Percentiles rank a stretch among this genome's conserved stretches.
phyloP scores from a whole-genome alignment of 2,113 vertebrate genomes.

The Nycticryphes semicollaris region DNA sequence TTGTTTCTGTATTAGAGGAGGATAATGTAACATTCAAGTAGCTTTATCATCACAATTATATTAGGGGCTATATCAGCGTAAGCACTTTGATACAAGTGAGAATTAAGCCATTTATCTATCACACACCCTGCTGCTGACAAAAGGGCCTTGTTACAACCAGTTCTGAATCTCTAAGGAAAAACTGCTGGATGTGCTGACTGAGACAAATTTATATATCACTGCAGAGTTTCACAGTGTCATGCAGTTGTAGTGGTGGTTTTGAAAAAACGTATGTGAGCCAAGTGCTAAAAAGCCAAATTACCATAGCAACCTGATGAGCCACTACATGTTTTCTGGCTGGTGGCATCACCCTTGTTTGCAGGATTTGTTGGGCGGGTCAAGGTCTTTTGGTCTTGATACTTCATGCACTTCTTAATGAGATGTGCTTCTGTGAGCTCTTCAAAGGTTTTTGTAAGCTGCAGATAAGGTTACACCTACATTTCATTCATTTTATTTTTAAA shows the following conservation, averaged over 20 bases:
- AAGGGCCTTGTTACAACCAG: neutral
- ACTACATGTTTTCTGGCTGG: neutral
- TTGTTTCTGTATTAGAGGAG: neutral
- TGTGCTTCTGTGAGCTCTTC: neutral
- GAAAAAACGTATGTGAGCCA: neutral
- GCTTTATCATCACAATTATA: constrained; percentile 2
- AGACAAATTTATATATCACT: neutral
- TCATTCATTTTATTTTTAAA: neutral
- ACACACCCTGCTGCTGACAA: neutral
- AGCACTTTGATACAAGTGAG: neutral
- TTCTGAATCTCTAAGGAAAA: neutral
- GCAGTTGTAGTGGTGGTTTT: neutral
- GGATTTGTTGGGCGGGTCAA: neutral
- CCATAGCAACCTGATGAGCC: neutral
- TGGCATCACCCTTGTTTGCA: neutral
- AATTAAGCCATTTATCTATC: neutral
- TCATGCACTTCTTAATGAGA: neutral
- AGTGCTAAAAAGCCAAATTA: neutral
- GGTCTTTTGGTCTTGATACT: neutral
- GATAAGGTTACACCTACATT: neutral
- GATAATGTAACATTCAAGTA: neutral
- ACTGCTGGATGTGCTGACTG: neutral
- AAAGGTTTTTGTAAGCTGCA: neutral
- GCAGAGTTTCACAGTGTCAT: neutral
- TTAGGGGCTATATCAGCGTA: neutral